Conservation (phyloP, 2,113 vertebrate genomes). For the Taurulus bubalis region DNA sequence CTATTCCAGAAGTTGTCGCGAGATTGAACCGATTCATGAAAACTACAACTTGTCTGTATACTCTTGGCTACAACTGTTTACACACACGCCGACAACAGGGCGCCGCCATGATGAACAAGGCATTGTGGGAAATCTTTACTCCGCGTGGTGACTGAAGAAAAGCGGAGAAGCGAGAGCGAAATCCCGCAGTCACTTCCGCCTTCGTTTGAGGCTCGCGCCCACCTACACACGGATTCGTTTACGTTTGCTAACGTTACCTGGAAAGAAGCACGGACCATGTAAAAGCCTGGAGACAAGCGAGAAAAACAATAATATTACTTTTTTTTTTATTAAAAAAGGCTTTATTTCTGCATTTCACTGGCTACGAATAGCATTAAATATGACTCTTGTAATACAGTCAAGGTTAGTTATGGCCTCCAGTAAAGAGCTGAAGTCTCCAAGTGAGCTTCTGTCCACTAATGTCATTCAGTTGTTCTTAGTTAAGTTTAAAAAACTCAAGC, state of each 20-base stretch:
- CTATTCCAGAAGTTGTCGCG: neutral
- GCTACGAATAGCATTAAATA: neutral
- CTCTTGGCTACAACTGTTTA: constrained; percentile 57
- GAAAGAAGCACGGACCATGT: neutral
- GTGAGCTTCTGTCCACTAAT: neutral
- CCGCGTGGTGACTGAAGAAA: constrained; percentile 63
- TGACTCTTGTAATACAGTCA: too few relatives aligned
- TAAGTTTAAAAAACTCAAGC: neutral
- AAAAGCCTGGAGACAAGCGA: neutral
- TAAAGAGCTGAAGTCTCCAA: neutral
- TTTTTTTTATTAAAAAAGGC: too few relatives aligned
- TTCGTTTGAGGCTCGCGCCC: constrained; percentile 19
- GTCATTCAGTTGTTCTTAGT: neutral
- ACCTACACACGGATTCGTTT: neutral
- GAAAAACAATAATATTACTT: neutral
- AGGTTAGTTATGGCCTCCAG: neutral
- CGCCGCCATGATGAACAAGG: constrained; percentile 70
- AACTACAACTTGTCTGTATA: neutral
- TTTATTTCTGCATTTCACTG: neutral
- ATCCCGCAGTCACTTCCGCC: constrained; percentile 31
- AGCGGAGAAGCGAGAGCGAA: neutral
- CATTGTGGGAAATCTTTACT: constrained; percentile 59
- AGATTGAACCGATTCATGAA: constrained; percentile 21
- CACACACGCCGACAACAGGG: constrained; percentile 70
- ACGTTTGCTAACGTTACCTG: neutral